phyloP scores from a whole-genome alignment of 2,888 invertebrate species.

The Philhelius pedissequus region DNA sequence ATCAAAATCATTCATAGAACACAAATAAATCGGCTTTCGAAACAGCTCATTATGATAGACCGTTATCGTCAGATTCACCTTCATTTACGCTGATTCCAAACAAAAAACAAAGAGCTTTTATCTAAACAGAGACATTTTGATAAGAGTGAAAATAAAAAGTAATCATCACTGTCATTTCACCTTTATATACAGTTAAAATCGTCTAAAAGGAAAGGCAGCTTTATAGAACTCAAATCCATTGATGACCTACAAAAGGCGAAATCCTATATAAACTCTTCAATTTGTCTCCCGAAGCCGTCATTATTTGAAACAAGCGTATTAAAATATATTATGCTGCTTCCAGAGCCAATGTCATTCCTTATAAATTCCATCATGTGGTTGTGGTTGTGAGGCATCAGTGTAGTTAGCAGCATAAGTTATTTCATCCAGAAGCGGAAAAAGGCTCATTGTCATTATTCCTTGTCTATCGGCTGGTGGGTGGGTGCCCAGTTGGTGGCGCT shows the following conservation, averaged over 20 bases:
- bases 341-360: background rate
- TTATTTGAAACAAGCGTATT: background rate
- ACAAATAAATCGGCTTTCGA: background rate
- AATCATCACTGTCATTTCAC: background rate
- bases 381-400: background rate
- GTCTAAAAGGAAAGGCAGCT: background rate
- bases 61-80: background rate
- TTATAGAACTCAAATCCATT: background rate
- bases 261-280: background rate
- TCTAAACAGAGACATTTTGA: background rate
- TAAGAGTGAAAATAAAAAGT: background rate
- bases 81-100: background rate
- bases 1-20: background rate
- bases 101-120: background rate
- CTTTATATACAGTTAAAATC: background rate
- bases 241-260: background rate
- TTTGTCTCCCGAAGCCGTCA: background rate
- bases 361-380: background rate
- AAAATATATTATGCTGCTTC: background rate
- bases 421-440: background rate
- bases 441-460: background rate
- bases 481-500: background rate
- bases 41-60: background rate
- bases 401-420: slow-evolving; percentile 9
- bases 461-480: background rate